Conservation (phyloP, 2,113 vertebrate species). For the Tursiops truncatus region DNA sequence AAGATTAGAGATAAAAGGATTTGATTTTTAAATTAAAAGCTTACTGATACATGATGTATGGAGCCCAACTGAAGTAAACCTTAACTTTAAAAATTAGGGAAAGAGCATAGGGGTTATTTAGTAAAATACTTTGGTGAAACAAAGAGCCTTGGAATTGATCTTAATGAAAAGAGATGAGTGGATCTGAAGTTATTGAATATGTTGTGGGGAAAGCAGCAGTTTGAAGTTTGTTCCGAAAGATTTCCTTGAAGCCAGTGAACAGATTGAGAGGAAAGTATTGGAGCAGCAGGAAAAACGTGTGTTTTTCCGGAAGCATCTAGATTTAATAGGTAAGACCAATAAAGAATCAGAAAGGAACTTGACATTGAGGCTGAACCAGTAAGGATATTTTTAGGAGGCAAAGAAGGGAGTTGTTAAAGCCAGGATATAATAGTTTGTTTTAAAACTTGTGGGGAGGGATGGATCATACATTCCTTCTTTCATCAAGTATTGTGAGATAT, state of each 20-base stretch:
- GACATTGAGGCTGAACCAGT: neutral
- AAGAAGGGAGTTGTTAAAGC: slow-evolving; percentile 35
- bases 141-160: neutral
- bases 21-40: slow-evolving; percentile 47
- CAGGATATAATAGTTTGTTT: slow-evolving; percentile 5
- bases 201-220: neutral
- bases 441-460: neutral
- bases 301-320: neutral
- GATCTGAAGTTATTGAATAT: neutral
- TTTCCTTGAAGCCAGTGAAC: slow-evolving; percentile 25
- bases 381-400: slow-evolving; percentile 25
- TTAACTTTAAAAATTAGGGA: slow-evolving; percentile 37
- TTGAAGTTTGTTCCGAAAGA: slow-evolving; percentile 25
- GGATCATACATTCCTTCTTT: neutral
- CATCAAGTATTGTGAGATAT: slow-evolving; percentile 22
- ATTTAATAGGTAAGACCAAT: neutral
- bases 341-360: slow-evolving; percentile 28
- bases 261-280: neutral
- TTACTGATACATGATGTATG: neutral
- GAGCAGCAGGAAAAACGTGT: neutral
- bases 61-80: neutral
- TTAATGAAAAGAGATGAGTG: slow-evolving; percentile 8
- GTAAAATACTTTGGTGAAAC: slow-evolving; percentile 32
- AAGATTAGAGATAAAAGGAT: slow-evolving; percentile 30
- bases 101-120: neutral